Percentiles rank a stretch among this genome's conserved stretches.
phyloP scores from a whole-genome alignment of 2,888 invertebrate species.

The Erebia epiphron region DNA sequence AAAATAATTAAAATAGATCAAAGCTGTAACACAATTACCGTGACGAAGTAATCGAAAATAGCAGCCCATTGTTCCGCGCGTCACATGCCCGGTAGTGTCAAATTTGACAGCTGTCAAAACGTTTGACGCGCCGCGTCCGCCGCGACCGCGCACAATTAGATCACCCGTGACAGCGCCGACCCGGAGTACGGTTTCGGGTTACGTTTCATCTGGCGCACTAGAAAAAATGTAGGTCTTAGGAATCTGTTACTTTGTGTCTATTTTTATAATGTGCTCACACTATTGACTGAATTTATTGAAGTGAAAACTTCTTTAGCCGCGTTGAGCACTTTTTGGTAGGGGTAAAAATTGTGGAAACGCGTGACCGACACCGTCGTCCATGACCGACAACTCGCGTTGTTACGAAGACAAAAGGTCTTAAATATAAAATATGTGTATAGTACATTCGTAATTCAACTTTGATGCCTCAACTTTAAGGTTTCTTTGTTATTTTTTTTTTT shows the following conservation, averaged over 20 bases:
- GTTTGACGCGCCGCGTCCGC: conserved; percentile 41
- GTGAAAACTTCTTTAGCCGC: too few species aligned
- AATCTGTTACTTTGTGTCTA: not conserved
- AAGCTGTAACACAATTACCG: conserved; percentile 14
- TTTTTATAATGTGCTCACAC: not conserved
- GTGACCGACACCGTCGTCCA: too few species aligned
- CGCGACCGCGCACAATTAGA: conserved; percentile 38
- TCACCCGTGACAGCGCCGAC: conserved; percentile 32
- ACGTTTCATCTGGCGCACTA: not conserved
- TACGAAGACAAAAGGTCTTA: too few species aligned
- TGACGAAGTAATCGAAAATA: conserved; percentile 18
- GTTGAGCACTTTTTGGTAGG: too few species aligned
- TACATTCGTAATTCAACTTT: too few species aligned
- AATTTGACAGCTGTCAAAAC: conserved; percentile 42
- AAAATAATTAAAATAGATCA: conserved; percentile 6
- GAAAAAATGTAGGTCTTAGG: not conserved
- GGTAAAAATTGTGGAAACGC: too few species aligned
- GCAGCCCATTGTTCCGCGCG: conserved; percentile 24
- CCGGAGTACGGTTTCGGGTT: conserved; percentile 23
- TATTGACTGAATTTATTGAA: too few species aligned
- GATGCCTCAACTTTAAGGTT: too few species aligned
- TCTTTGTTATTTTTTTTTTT: too few species aligned
- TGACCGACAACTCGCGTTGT: too few species aligned
- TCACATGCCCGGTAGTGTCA: conserved; percentile 27
- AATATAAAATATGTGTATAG: too few species aligned